Percentiles rank a stretch among this genome's conserved stretches.
phyloP scores from a whole-genome alignment of 2,888 invertebrate species.

The Phoenoteleia sp. region DNA sequence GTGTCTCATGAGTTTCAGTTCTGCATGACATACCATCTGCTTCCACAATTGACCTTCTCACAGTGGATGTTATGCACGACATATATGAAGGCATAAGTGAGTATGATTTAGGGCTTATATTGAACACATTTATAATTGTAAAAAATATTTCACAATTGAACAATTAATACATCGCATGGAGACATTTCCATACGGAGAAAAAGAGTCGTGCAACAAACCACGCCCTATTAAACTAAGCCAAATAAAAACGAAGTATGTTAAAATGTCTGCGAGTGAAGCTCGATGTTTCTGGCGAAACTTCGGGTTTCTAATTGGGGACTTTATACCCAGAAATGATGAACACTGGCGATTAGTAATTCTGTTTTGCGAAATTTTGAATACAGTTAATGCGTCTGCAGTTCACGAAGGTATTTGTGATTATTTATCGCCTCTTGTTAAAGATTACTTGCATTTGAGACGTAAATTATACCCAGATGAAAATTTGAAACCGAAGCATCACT shows the following conservation, averaged over 20 bases:
- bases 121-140: slow-evolving; percentile 68
- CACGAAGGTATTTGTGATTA: slow-evolving; percentile 45
- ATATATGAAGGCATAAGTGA: slow-evolving; percentile 67
- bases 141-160: slow-evolving; percentile 62
- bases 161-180: slow-evolving; percentile 57
- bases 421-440: slow-evolving; percentile 56
- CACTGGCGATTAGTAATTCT: slow-evolving; percentile 66
- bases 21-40: slow-evolving; percentile 19
- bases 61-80: slow-evolving; percentile 58
- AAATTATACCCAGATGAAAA: slow-evolving; percentile 44
- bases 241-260: slow-evolving; percentile 41
- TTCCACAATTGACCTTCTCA: slow-evolving; percentile 27
- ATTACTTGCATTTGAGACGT: slow-evolving; percentile 58
- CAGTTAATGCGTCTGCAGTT: slow-evolving; percentile 51
- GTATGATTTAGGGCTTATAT: slow-evolving; percentile 71
- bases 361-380: slow-evolving; percentile 69
- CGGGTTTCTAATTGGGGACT: slow-evolving; percentile 64
- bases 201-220: slow-evolving; percentile 66
- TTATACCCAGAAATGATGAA: slow-evolving; percentile 56
- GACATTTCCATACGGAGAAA: slow-evolving; percentile 46
- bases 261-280: slow-evolving; percentile 71
- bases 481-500: slow-evolving; percentile 73
- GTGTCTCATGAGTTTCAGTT: slow-evolving; percentile 46
- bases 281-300: slow-evolving; percentile 63
- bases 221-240: slow-evolving; percentile 1